These are phyloP conservation scores for Pinctada fucata DNA, from an alignment of 2,888 invertebrate species.

Conservation along the genomic window DNA sequence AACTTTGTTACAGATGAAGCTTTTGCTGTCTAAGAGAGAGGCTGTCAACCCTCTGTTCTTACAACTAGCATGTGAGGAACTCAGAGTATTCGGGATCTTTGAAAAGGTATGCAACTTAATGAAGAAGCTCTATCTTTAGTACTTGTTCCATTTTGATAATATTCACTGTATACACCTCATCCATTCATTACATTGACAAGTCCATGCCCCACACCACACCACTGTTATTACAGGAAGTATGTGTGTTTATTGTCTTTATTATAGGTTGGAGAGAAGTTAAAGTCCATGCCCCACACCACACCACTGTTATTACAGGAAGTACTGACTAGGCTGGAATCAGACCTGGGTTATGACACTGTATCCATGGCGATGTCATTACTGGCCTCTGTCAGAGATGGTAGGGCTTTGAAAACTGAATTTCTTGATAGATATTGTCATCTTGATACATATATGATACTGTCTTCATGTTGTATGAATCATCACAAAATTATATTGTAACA, in stretches of 20 bases:
- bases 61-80: conserved; percentile 77
- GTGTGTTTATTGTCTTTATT: not conserved
- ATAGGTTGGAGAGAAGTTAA: conserved; percentile 72
- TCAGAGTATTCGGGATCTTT: conserved; percentile 75
- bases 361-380: conserved; percentile 66
- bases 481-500: no score
- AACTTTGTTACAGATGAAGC: conserved; percentile 70
- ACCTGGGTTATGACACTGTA: conserved; percentile 67
- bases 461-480: no score
- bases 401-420: conserved; percentile 12
- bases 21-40: conserved; percentile 76
- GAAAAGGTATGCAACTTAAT: conserved; percentile 65
- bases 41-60: conserved; percentile 76
- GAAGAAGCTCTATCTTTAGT: not conserved
- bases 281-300: conserved; percentile 72
- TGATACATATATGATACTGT: no score
- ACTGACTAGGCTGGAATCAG: conserved; percentile 70
- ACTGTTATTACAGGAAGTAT: conserved; percentile 69
- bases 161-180: not conserved
- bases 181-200: conserved; percentile 38
- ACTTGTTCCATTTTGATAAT: not conserved
- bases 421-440: not conserved
- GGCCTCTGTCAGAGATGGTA: conserved; percentile 71
- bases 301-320: conserved; percentile 71
- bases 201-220: conserved; percentile 72